These are phyloP conservation scores for Aphelenchoides bicaudatus DNA, from an alignment of 2,888 invertebrate genomes.

Conservation along the genomic window DNA sequence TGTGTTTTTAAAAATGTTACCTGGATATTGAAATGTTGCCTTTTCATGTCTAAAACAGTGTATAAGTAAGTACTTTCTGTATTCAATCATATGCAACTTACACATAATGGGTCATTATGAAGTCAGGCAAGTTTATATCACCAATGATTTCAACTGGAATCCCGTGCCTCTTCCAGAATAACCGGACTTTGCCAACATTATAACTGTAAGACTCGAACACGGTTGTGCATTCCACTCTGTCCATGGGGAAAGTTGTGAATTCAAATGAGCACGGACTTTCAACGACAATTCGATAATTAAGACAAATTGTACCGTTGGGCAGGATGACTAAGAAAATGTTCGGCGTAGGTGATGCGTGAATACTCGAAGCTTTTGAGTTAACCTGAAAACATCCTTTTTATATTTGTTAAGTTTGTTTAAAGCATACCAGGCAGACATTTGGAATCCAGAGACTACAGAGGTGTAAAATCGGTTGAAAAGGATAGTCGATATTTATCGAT, in stretches of 20 bases:
- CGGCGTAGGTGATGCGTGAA: slow-evolving; percentile 58
- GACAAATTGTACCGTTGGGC: slow-evolving; percentile 57
- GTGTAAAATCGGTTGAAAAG: too few relatives aligned
- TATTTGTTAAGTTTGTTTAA: background rate
- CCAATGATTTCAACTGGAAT: slow-evolving; percentile 54
- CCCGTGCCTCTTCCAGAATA: slow-evolving; percentile 47
- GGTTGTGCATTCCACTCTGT: slow-evolving; percentile 54
- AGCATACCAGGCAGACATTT: slow-evolving; percentile 51
- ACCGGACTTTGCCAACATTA: slow-evolving; percentile 58
- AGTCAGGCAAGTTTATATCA: slow-evolving; percentile 41
- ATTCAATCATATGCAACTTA: too few relatives aligned
- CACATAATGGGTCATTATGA: slow-evolving; percentile 31
- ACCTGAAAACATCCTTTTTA: background rate
- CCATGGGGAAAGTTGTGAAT: slow-evolving; percentile 52
- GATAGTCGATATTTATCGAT: too few relatives aligned
- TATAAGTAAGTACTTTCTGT: too few relatives aligned
- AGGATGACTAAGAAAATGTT: slow-evolving; percentile 60
- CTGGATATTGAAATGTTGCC: slow-evolving; percentile 58
- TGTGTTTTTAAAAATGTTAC: too few relatives aligned
- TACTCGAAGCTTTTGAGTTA: slow-evolving; percentile 45
- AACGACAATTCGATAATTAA: slow-evolving; percentile 54
- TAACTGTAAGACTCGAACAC: slow-evolving; percentile 59
- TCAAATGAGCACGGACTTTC: slow-evolving; percentile 60
- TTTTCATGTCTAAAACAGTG: slow-evolving; percentile 48
- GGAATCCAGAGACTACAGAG: slow-evolving; percentile 60